Evolutionary conservation across 1,140 invertebrate species (phyloP).

Genomic region (Tribolium castaneum): DNA sequence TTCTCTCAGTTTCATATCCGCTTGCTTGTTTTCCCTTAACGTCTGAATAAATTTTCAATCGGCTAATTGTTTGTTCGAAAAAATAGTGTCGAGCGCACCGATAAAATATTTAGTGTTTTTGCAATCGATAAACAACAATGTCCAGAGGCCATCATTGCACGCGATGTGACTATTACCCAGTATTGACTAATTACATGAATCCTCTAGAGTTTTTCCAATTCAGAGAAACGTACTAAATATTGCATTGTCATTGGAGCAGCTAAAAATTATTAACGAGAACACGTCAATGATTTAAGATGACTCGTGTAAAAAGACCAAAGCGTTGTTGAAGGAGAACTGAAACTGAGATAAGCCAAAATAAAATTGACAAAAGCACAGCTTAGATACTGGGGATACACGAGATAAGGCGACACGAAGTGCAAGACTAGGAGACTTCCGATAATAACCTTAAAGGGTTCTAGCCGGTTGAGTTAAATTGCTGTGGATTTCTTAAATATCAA

Average conservation of each 20-base stretch:
- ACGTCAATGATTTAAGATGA: no score
- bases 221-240: neutral
- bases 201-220: slow-evolving; percentile 17
- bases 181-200: slow-evolving; percentile 25
- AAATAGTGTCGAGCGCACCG: neutral
- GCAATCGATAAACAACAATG: slow-evolving; percentile 11
- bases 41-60: slow-evolving; percentile 20
- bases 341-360: neutral
- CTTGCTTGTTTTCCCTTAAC: slow-evolving; percentile 32
- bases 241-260: neutral
- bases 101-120: slow-evolving; percentile 24
- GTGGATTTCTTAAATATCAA: no score
- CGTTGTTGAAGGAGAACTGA: neutral
- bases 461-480: no score
- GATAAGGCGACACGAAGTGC: neutral
- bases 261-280: neutral
- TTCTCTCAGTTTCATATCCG: slow-evolving; percentile 22
- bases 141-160: slow-evolving; percentile 15
- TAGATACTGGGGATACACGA: neutral
- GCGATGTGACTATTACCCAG: slow-evolving; percentile 24
- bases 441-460: neutral
- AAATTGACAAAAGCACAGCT: neutral
- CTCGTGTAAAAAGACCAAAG: no score
- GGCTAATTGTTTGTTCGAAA: neutral
- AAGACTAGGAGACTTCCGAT: neutral